Conservation (phyloP, 2,888 invertebrate species). For the Myathropa florea region DNA sequence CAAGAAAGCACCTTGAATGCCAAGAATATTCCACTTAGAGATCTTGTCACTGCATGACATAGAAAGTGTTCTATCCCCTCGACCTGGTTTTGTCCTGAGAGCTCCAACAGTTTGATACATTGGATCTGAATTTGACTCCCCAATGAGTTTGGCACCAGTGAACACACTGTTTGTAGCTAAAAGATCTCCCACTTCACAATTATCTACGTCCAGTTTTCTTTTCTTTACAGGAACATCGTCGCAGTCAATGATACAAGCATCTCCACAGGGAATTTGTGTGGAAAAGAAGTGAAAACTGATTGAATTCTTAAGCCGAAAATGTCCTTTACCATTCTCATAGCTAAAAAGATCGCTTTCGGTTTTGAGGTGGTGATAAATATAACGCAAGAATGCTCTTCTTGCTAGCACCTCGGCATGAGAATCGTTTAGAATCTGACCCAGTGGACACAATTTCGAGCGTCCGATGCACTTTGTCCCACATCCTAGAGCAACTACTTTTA, state of each 20-base stretch:
- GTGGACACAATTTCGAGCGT: constrained; percentile 83
- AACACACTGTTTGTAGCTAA: constrained; percentile 70
- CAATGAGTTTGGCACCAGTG: constrained; percentile 94
- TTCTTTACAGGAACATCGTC: constrained; percentile 71
- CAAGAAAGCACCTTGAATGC: constrained; percentile 91
- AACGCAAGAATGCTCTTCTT: constrained; percentile 90
- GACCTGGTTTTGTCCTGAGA: constrained; percentile 93
- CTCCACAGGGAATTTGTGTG: constrained; percentile 95
- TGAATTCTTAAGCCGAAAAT: constrained; percentile 82
- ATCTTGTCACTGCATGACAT: constrained; percentile 98
- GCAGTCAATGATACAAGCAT: constrained; percentile 89
- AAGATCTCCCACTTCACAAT: constrained; percentile 15
- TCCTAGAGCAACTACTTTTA: constrained; percentile 89
- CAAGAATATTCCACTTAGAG: constrained; percentile 92
- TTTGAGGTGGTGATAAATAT: constrained; percentile 85
- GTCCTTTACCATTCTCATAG: constrained; percentile 74
- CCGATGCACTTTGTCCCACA: constrained; percentile 97
- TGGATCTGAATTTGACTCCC: constrained; percentile 81
- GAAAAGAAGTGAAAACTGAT: constrained; percentile 91
- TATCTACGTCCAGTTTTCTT: constrained; percentile 58
- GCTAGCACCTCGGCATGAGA: constrained; percentile 96
- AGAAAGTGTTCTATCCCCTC: constrained; percentile 93
- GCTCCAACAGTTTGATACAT: constrained; percentile 87
- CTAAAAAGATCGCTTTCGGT: constrained; percentile 77
- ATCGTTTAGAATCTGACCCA: constrained; percentile 90